Base-by-base conservation (phyloP, 2,888 invertebrate genomes). In the Sturmia bella region DNA sequence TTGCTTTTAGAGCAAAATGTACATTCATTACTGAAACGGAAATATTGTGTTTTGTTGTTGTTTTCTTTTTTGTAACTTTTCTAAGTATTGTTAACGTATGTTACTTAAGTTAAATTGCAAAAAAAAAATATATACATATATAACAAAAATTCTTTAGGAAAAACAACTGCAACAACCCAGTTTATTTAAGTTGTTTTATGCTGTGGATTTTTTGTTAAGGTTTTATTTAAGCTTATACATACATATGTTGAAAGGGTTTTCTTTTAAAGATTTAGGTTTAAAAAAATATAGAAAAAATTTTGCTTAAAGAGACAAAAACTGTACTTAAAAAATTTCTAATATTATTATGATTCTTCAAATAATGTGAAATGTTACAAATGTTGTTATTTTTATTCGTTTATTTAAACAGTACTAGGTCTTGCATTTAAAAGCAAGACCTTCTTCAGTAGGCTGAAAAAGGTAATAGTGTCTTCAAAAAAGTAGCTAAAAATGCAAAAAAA, bases 21-120 rank as follows among this genome's bases (percentile, higher is more conserved):
- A 78, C 76, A 80, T 83, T 76, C 76, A 77, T 80, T 83, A 83
- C 76, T 52, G 11, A 52, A 80, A 69, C 72, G 82, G 78, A 82
- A 82, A 82, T 82, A 73, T 77, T 45, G 70, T 77, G 52, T 59
- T 63, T 54, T 59, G 39, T 52, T 63, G 15, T 24, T n/a, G n/a
- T 48, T 45, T 45, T 52, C n/a, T 21, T 61, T 50, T 39, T 24
- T 61, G 19, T 17, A 57, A 5, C 12, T 64, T 17, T 12, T 56
- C 48, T 41, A 48, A 45, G 63, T 57, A 69, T 39, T 54, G 45
- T 56, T 66, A 64, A 76, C 78, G 52, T 78, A 78, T 78, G 78
- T 72, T 72, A 69, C 45, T 69, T 48, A 15, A 61, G 19, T 43
- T 50, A 13, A 64, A 74, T 48, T 6, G 17, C 24, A 56, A 64